These are phyloP conservation scores for Drosophila orosa DNA, from an alignment of 1,140 invertebrate species.

Conservation along the genomic window DNA sequence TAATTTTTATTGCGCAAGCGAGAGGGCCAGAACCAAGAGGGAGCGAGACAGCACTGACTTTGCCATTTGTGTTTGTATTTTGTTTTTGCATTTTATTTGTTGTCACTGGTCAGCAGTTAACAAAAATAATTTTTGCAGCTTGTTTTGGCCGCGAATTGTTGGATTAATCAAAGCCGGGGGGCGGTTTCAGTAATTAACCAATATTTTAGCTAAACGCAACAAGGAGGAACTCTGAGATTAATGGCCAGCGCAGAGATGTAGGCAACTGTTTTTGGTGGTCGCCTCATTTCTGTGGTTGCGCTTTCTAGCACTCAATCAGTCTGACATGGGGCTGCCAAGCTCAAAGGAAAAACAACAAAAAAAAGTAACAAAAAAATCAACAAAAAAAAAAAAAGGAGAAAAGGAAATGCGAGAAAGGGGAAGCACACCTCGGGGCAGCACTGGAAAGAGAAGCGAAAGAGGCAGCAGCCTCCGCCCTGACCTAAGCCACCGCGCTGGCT, in stretches of 20 bases:
- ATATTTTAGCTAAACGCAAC: conserved; percentile 4
- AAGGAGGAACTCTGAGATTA: background rate
- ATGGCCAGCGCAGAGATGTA: conserved; percentile 25
- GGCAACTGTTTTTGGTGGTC: conserved; percentile 24
- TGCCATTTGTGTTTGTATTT: conserved; percentile 38
- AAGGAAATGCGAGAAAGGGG: background rate
- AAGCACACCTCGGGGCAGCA: conserved; percentile 61
- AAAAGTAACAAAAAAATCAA: background rate
- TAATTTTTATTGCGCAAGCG: conserved; percentile 14
- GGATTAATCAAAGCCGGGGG: conserved; percentile 1
- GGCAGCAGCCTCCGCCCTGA: conserved; percentile 67
- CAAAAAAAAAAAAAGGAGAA: background rate
- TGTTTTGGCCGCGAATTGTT: conserved; percentile 1
- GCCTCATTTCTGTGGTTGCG: conserved; percentile 44
- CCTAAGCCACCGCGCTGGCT: conserved; percentile 78
- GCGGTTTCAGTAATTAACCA: conserved; percentile 4
- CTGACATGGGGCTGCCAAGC: conserved; percentile 16
- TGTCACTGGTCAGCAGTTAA: conserved; percentile 35
- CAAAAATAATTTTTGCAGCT: conserved; percentile 18
- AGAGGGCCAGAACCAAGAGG: background rate
- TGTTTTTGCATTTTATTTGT: conserved; percentile 32
- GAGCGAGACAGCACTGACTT: conserved; percentile 41
- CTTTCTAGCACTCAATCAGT: conserved; percentile 53
- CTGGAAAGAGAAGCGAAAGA: background rate
- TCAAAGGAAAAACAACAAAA: conserved; percentile 1